phyloP scores from a whole-genome alignment of 2,113 vertebrate genomes.

The Nymphicus hollandicus region DNA sequence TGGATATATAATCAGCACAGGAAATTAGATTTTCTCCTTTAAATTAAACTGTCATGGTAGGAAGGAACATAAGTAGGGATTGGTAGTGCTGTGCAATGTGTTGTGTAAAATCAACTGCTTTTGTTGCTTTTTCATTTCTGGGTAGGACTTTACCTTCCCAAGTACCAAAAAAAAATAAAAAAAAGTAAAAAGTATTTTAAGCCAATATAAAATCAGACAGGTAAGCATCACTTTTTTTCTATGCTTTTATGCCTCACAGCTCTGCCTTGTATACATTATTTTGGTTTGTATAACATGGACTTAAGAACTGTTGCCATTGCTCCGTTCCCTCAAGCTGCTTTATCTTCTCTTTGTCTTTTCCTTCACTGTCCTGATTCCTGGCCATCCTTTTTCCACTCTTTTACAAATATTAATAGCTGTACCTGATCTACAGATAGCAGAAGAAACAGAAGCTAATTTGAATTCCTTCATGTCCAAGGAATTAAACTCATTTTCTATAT shows the following conservation, averaged over 20 bases:
- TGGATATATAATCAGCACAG: constrained; percentile 12
- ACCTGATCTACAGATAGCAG: background rate
- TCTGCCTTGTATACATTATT: background rate
- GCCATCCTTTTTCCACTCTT: background rate
- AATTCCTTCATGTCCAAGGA: background rate
- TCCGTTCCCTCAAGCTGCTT: background rate
- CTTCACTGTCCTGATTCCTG: background rate
- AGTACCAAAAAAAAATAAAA: background rate
- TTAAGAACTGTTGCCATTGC: background rate
- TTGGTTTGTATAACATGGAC: background rate
- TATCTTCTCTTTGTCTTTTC: background rate
- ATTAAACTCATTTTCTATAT: background rate
- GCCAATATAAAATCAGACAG: background rate
- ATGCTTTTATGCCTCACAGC: background rate
- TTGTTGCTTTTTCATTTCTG: background rate
- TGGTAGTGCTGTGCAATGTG: background rate
- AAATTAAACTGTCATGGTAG: constrained; percentile 52
- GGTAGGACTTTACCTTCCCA: background rate
- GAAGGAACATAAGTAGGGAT: background rate
- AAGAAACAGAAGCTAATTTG: background rate
- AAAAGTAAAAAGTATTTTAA: background rate
- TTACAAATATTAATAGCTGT: background rate
- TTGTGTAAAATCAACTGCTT: background rate
- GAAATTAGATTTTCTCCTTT: constrained; percentile 63
- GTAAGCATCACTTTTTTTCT: background rate